These are phyloP conservation scores for Anhinga anhinga DNA, from an alignment of 2,113 vertebrate species.

Conservation along the genomic window DNA sequence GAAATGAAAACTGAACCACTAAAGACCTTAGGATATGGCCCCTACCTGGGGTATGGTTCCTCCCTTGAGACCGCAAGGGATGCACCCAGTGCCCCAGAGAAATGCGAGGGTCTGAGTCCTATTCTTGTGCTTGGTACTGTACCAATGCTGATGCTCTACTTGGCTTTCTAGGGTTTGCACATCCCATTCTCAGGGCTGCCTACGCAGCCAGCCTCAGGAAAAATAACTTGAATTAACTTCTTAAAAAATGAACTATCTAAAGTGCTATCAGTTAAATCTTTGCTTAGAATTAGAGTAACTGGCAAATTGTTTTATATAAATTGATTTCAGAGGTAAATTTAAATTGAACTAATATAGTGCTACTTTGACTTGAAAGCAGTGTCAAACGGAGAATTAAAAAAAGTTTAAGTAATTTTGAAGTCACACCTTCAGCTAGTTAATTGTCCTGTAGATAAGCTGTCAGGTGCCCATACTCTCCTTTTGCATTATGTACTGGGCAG, in stretches of 20 bases:
- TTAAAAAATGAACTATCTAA: not conserved
- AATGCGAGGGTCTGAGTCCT: rapidly evolving
- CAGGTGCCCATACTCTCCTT: not conserved
- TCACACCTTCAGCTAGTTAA: not conserved
- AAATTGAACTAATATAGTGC: not conserved
- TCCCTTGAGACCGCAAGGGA: not conserved
- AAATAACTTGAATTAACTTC: not conserved
- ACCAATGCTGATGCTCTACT: not conserved
- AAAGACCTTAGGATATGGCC: not conserved
- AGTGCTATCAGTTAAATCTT: not conserved
- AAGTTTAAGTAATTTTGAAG: not conserved
- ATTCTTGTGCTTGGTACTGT: not conserved
- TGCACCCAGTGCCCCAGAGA: rapidly evolving
- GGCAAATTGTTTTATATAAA: not conserved
- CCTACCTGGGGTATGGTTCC: not conserved
- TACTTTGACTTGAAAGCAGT: not conserved
- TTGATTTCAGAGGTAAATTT: not conserved
- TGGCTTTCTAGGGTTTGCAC: not conserved
- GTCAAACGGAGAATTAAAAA: not conserved
- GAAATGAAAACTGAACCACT: not conserved
- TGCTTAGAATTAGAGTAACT: not conserved
- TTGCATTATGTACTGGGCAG: not conserved
- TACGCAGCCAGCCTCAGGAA: not conserved
- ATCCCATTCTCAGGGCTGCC: not conserved
- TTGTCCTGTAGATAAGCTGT: not conserved